Evolutionary conservation across 2,113 vertebrate genomes (phyloP).

Genomic region (Zosterops japonicus): DNA sequence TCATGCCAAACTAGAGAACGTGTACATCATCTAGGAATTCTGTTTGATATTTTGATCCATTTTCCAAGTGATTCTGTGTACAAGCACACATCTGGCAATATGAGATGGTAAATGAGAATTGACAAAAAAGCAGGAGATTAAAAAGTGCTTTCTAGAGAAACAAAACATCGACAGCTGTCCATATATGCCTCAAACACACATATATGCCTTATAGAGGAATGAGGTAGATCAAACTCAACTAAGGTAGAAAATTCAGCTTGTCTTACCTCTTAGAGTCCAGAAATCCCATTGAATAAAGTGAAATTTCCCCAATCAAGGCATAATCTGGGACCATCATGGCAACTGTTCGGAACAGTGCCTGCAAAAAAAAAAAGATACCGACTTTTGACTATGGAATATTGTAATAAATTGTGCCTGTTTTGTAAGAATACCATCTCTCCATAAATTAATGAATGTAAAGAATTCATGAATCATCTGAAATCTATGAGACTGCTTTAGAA

Average conservation of each 20-base stretch:
- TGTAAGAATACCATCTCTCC: background rate
- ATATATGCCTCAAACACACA: background rate
- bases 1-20: background rate
- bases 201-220: background rate
- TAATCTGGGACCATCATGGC: conserved; percentile 98
- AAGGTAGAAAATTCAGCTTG: background rate
- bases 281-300: conserved; percentile 95
- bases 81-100: background rate
- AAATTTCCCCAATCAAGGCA: conserved; percentile 92
- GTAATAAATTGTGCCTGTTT: background rate
- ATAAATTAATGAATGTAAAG: background rate
- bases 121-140: background rate
- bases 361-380: background rate
- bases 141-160: background rate
- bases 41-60: background rate
- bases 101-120: background rate
- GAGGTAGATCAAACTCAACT: background rate
- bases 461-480: background rate
- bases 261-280: conserved; percentile 88
- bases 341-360: conserved; percentile 92
- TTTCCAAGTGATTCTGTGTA: background rate
- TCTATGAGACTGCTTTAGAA: background rate
- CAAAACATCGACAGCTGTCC: background rate
- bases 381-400: background rate
- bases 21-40: background rate